Conservation (phyloP, 2,113 vertebrate species). For the Brachypodius melanocephalos region DNA sequence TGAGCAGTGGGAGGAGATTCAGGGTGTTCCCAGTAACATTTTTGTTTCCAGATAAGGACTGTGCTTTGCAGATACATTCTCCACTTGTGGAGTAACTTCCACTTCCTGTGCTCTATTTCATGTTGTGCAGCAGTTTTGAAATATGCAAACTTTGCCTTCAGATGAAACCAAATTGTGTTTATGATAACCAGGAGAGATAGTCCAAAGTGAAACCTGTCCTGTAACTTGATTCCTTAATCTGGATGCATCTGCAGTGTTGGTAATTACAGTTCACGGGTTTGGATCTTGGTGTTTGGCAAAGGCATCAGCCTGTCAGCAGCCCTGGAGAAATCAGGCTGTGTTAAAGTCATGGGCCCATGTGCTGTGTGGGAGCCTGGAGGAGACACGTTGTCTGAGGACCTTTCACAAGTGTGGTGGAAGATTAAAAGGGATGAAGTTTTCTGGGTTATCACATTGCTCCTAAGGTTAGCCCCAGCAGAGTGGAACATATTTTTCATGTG, state of each 20-base stretch:
- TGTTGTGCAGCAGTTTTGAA: not conserved
- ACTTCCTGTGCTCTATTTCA: not conserved
- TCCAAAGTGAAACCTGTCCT: conserved; percentile 14
- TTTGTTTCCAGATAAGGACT: not conserved
- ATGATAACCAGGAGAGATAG: conserved; percentile 9
- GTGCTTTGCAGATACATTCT: not conserved
- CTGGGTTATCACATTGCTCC: not conserved
- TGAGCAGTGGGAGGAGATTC: not conserved
- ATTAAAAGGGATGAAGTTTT: not conserved
- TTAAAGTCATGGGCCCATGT: not conserved
- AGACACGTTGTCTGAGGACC: not conserved
- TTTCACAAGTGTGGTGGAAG: not conserved
- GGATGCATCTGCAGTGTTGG: not conserved
- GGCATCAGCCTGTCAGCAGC: not conserved
- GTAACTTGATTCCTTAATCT: not conserved
- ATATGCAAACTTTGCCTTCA: not conserved
- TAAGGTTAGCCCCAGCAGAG: not conserved
- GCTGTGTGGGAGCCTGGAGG: not conserved
- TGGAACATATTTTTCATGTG: not conserved
- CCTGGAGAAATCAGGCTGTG: not conserved
- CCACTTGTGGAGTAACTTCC: not conserved
- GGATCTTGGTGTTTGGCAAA: not conserved
- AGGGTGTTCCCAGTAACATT: not conserved
- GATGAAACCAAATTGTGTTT: not conserved
- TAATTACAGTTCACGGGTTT: conserved; percentile 9